Conservation (phyloP, 2,888 invertebrate genomes). For the Sphaerolaimus hirsutus region DNA sequence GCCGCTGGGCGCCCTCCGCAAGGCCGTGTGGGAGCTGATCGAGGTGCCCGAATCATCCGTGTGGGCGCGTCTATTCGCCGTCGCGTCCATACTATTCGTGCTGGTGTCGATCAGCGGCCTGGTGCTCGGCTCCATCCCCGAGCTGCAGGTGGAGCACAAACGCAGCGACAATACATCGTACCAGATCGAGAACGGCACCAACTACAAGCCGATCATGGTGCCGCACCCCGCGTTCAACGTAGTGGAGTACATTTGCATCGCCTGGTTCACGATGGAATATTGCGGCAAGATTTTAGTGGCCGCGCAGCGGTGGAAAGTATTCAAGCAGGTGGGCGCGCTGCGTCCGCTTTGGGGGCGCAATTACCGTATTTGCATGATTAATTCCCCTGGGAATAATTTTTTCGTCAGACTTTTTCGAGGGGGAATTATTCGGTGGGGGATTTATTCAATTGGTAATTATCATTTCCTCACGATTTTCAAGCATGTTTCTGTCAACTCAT, state of each 20-base stretch:
- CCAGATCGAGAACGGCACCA: slow-evolving; percentile 10
- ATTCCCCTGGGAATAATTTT: no score
- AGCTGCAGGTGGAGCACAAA: slow-evolving; percentile 11
- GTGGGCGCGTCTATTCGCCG: background rate
- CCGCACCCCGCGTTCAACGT: slow-evolving; percentile 14
- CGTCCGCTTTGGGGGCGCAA: no score
- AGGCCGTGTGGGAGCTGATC: slow-evolving; percentile 1
- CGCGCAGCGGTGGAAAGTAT: slow-evolving; percentile 11
- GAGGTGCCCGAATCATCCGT: slow-evolving; percentile 1
- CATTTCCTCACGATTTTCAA: no score
- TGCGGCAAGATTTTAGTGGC: slow-evolving; percentile 14
- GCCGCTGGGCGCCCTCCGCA: background rate
- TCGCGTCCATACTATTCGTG: slow-evolving; percentile 11
- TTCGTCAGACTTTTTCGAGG: no score
- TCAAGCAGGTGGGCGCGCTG: no score
- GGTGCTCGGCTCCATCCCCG: slow-evolving; percentile 16
- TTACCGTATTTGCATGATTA: no score
- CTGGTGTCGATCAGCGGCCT: slow-evolving; percentile 17
- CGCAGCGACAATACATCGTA: slow-evolving; percentile 3
- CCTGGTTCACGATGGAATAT: slow-evolving; percentile 19
- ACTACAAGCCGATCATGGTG: slow-evolving; percentile 18
- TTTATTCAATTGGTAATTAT: no score
- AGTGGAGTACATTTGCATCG: slow-evolving; percentile 17
- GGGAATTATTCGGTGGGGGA: no score
- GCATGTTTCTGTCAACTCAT: no score